These are phyloP conservation scores for Cygnus olor DNA, from an alignment of 2,797 vertebrate genomes.

Conservation along the genomic window DNA sequence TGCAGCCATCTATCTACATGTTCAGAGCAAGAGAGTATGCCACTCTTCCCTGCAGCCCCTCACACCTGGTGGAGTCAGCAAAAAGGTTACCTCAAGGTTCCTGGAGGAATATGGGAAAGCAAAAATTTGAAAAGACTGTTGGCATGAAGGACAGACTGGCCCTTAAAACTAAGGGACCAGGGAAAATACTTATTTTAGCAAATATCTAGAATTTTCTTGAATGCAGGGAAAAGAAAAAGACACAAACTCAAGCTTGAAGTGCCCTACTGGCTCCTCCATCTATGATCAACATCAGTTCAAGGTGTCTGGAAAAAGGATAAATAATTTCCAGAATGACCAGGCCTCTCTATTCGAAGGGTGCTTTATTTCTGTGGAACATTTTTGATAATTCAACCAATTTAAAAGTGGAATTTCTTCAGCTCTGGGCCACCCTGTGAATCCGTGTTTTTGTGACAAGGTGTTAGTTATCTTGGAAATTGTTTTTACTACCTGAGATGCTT, in stretches of 20 bases:
- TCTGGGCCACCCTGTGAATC: background rate
- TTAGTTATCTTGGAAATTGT: background rate
- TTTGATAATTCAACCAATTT: background rate
- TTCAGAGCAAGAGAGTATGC: background rate
- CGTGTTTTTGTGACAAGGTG: background rate
- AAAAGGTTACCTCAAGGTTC: background rate
- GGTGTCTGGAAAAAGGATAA: background rate
- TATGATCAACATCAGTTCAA: background rate
- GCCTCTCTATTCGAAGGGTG: background rate
- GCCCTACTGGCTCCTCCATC: background rate
- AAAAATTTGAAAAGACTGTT: background rate
- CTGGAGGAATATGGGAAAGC: background rate
- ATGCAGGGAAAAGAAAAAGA: background rate
- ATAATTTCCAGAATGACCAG: background rate
- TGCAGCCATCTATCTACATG: background rate
- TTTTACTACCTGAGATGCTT: background rate
- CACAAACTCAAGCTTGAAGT: background rate
- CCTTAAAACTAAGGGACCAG: background rate
- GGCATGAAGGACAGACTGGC: background rate
- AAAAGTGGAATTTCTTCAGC: background rate
- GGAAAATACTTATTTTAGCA: background rate
- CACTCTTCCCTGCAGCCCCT: background rate
- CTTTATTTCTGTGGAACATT: background rate
- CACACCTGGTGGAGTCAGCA: rapidly evolving
- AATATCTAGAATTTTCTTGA: background rate